Base-by-base conservation (phyloP, 1,140 invertebrate species). In the Sitophilus oryzae region DNA sequence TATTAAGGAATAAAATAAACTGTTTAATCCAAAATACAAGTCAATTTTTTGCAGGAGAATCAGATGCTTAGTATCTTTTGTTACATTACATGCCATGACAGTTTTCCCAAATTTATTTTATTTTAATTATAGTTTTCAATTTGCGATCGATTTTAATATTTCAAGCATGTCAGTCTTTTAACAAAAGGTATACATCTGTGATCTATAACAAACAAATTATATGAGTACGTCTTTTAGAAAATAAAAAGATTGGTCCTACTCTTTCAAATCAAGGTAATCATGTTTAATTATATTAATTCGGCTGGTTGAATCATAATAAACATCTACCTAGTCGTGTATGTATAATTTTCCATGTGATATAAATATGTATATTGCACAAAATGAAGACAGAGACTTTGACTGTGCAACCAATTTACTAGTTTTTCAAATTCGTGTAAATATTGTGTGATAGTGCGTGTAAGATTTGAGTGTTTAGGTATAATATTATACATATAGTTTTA, bases 361-460 rank as follows among this genome's bases (percentile, higher is more conserved):
- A 45, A 20, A 61, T 55, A 25, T 59, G 46, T 52, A 53, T 36
- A 59, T 58, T 53, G 48, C 50, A 51, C 47, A 36, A 43, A 58
- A 53, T 51, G 59, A 48, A 48, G 61, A 56, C 18, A 61, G 23
- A 52, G 54, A 61, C 59, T 51, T 61, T 58, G 49, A 56, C 15
- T 34, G 58, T 61, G 54, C 52, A 22, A 43, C 38, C 35, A 25
- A 22, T 44, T 19, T 49, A 44, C 43, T 44, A 52, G 43, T 59
- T 63, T 62, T 60, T 63, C 57, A 60, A 62, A 59, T 59, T 59
- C 51, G 56, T 66, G 65, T 66, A 66, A 41, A 66, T 66, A 66
- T 44, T 59, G 52, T 50, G 51, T 54, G 51, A 58, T 49, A 58
- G 50, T 49, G 46, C 40, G 51, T 49, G 49, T 52, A 54, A 53